Conservation (phyloP, 2,113 vertebrate genomes). For the Colossoma macropomum region DNA sequence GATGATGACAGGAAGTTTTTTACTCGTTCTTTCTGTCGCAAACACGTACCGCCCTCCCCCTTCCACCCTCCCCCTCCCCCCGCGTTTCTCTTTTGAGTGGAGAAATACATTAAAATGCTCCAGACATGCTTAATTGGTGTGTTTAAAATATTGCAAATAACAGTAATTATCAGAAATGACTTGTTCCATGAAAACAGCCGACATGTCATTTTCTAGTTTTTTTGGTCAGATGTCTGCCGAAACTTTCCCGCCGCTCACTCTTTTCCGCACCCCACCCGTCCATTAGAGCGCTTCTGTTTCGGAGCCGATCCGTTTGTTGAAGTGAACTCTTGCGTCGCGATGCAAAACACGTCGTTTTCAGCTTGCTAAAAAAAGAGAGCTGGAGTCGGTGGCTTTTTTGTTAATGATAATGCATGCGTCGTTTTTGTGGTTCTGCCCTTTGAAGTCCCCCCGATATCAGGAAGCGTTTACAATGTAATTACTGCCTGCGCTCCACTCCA, state of each 20-base stretch:
- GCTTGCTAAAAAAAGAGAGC: not conserved
- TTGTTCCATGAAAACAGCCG: slow-evolving; percentile 76
- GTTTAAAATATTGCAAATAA: slow-evolving; percentile 76
- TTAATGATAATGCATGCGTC: slow-evolving; percentile 70
- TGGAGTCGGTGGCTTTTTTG: slow-evolving; percentile 64
- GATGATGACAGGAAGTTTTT: slow-evolving; percentile 17
- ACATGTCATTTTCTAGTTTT: slow-evolving; percentile 70
- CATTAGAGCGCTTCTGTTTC: slow-evolving; percentile 73
- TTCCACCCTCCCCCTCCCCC: slow-evolving; percentile 12
- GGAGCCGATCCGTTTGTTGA: slow-evolving; percentile 32
- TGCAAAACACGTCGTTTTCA: slow-evolving; percentile 48
- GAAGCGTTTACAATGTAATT: slow-evolving; percentile 75
- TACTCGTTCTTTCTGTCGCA: not conserved
- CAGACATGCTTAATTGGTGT: slow-evolving; percentile 77
- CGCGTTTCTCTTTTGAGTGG: slow-evolving; percentile 35
- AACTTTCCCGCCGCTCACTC: slow-evolving; percentile 68
- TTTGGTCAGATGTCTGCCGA: slow-evolving; percentile 67
- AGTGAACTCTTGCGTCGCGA: slow-evolving; percentile 60
- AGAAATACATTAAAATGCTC: slow-evolving; percentile 65
- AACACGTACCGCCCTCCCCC: slow-evolving; percentile 3
- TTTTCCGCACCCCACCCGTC: slow-evolving; percentile 32
- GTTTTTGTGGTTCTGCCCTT: slow-evolving; percentile 64
- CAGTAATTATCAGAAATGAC: slow-evolving; percentile 81
- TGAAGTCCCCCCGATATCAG: slow-evolving; percentile 71
- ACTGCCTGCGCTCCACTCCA: slow-evolving; percentile 54